Evolutionary conservation across 2,888 invertebrate genomes (phyloP), one percentile per base, ranked within the genome.

Genomic region (Steinernema carpocapsae): DNA sequence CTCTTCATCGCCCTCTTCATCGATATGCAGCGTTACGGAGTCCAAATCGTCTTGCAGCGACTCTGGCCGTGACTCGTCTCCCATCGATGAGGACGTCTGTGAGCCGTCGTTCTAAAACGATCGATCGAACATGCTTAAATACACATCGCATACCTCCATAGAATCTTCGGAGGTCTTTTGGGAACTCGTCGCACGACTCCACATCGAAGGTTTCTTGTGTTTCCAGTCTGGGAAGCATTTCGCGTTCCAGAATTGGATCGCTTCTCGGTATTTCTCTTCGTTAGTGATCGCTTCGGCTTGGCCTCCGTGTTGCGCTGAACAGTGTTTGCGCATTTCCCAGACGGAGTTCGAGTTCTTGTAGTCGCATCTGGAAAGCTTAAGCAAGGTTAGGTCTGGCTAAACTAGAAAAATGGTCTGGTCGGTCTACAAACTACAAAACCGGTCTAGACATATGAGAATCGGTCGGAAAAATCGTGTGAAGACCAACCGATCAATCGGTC

Each of bases 181-280:
- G n/a, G n/a, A n/a, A n/a, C n/a, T n/a, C n/a, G n/a, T n/a, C n/a
- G 72, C 22, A 24, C 72, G 12, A 22, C 72, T 72, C 76, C 76
- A 78, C 43, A 71, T 73, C 2, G 74, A 45, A 14, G 74, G 42
- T 17, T 70, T 72, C 56, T 78, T 78, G 48, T 78, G 78, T 56
- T 77, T 77, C 81, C 81, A 82, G 24, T 79, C 80, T 19, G 80
- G 80, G 75, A 82, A 82, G 64, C 82, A 82, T 19, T 71, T 59
- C 48, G 76, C 64, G 26, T 78, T 81, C 80, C 80, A 81, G 51
- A 45, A 42, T 79, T 77, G 76, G 43, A 83, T 82, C 37, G 72
- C 70, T 29, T 70, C 71, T 43, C 74, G 76, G 64, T 82, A 76
- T 32, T 78, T 81, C 71, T 81, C 77, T 59, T 82, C 82, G 46